Base-by-base conservation (phyloP, 2,888 invertebrate genomes). In the Gymnosoma rotundatum region DNA sequence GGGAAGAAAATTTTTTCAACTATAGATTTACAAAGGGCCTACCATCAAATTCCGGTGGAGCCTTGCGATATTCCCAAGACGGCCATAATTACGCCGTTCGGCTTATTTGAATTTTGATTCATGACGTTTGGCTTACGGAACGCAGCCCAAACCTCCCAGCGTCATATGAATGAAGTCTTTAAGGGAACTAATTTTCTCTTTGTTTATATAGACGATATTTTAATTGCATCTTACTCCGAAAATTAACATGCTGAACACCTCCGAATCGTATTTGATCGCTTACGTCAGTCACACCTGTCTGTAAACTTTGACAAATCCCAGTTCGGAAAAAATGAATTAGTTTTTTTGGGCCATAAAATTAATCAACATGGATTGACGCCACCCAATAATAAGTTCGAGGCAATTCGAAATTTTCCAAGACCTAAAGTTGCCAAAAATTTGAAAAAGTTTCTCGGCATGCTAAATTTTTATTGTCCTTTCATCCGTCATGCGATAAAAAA, bases 121-220 rank as follows among this genome's bases (percentile, higher is more conserved):
- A 90, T 90, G 90, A 86, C 88, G 0, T 91, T 90, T 75, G 90
- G 90, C 0, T 83, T 92, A 14, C 38, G 61, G 20, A 63, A 10
- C 82, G 89, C 0, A 89, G 90, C 1, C n/a, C 32, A 64, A 48
- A 64, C 64, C 4, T 64, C 48, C 42, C 64, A 64, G 20, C 50
- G n/a, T n/a, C n/a, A n/a, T n/a, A n/a, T n/a, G 64, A 50, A 64
- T 5, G 64, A 64, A 16, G 61, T 63, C 18, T 42, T 63, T 6
- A 45, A 45, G 14, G 45, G 45, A 20, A 10, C 45, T 12, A 45
- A 63, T 42, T 63, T 45, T 10, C 12, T 21, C 9, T 63, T 63
- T 20, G 42, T 12, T 3, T 63, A 63, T 20, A 63, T 63, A 20
- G 61, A 63, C 21, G 61, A 63, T 14, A 63, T 63, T 6, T 12